Conservation (phyloP, 2,113 vertebrate species). For the Forbesichthys agassizii region DNA sequence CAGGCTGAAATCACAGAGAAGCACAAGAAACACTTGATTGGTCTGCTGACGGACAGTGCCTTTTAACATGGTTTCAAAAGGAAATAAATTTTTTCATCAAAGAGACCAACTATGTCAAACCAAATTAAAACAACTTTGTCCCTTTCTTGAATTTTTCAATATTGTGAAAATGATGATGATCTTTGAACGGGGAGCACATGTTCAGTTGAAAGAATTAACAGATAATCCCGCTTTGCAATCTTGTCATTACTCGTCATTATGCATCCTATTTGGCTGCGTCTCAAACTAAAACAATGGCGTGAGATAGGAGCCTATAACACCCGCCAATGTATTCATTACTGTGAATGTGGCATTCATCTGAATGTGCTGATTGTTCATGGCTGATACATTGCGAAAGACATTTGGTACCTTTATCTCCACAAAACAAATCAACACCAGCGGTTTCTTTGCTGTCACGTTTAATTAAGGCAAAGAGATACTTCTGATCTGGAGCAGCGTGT, state of each 20-base stretch:
- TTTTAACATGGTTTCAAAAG: background rate
- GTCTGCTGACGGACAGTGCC: slow-evolving; percentile 9
- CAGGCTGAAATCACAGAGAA: slow-evolving; percentile 61
- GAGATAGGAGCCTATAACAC: slow-evolving; percentile 43
- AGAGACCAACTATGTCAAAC: too few relatives aligned
- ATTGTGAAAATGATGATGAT: too few relatives aligned
- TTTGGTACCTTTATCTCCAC: slow-evolving; percentile 51
- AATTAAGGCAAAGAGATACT: slow-evolving; percentile 57
- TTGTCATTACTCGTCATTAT: slow-evolving; percentile 52
- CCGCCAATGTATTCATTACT: slow-evolving; percentile 45
- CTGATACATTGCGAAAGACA: slow-evolving; percentile 36
- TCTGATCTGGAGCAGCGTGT: slow-evolving; percentile 32
- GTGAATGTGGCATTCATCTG: slow-evolving; percentile 55
- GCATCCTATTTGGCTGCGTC: slow-evolving; percentile 40
- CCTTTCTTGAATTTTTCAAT: too few relatives aligned
- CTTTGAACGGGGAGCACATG: too few relatives aligned
- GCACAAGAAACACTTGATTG: slow-evolving; percentile 54
- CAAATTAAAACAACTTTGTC: too few relatives aligned
- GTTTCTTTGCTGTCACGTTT: slow-evolving; percentile 27
- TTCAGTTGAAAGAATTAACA: slow-evolving; percentile 35
- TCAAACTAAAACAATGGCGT: slow-evolving; percentile 51
- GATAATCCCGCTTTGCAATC: slow-evolving; percentile 54
- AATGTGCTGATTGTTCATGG: slow-evolving; percentile 49
- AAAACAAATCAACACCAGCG: slow-evolving; percentile 43
- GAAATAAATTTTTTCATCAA: too few relatives aligned